A percentile compares a stretch with the other conserved stretches of the same genome.
These are phyloP conservation scores for Felis chaus DNA, from an alignment of 2,113 vertebrate species.

Conservation along the genomic window DNA sequence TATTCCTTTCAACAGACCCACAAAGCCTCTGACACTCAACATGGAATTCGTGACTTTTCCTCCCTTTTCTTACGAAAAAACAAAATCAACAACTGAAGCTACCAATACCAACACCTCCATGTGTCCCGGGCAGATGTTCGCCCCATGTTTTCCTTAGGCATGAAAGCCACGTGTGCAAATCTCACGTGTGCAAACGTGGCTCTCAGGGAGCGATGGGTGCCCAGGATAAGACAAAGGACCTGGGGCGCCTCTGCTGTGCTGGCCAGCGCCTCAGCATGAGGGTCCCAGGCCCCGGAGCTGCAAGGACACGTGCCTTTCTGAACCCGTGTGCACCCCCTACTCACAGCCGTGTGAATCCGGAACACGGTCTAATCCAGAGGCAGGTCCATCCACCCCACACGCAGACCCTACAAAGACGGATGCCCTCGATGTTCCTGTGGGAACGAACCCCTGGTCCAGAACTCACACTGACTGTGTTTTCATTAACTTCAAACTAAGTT, in stretches of 20 bases:
- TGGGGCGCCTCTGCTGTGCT: not conserved
- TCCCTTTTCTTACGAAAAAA: not conserved
- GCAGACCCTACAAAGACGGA: not conserved
- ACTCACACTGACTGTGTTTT: no score
- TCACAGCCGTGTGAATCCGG: accelerated
- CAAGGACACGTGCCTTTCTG: not conserved
- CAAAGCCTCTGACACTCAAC: not conserved
- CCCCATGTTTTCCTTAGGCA: not conserved
- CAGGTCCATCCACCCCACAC: not conserved
- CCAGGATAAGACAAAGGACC: not conserved
- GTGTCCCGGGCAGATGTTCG: not conserved
- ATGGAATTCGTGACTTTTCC: not conserved
- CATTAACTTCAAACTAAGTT: not conserved
- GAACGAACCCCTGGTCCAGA: no score
- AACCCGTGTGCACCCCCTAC: not conserved
- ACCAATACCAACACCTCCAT: no score
- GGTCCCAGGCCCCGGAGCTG: not conserved
- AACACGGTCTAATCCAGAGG: not conserved
- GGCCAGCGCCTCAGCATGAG: not conserved
- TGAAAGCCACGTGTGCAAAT: not conserved
- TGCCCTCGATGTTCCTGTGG: accelerated
- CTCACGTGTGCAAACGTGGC: not conserved
- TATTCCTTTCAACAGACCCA: accelerated
- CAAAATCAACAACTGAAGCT: not conserved
- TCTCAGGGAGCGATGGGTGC: accelerated